Conservation (phyloP, 92 coral and sea anemone genomes). For the Isaurus tuberculatus region DNA sequence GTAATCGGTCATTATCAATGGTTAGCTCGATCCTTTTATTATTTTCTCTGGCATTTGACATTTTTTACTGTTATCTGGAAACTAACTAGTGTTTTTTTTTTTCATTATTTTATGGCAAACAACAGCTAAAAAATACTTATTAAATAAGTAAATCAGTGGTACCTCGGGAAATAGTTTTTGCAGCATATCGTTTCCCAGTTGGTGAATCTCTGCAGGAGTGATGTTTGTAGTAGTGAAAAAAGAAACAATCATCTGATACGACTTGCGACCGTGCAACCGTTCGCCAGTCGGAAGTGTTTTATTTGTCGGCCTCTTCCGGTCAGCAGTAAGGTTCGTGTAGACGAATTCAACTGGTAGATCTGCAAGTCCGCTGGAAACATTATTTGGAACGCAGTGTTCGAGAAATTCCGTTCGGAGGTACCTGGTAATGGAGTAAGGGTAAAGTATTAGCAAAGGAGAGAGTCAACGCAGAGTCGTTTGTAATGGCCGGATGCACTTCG, state of each 20-base stretch:
- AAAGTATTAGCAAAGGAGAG: too few relatives aligned
- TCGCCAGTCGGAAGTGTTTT: conserved; percentile 76
- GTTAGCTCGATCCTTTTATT: too few relatives aligned
- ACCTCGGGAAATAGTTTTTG: conserved; percentile 62
- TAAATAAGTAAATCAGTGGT: too few relatives aligned
- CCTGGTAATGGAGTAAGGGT: too few relatives aligned
- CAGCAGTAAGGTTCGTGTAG: conserved; percentile 75
- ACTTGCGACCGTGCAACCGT: conserved; percentile 77
- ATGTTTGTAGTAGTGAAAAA: conserved; percentile 82
- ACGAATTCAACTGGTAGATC: conserved; percentile 80
- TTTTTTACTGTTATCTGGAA: too few relatives aligned
- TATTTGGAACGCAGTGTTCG: conserved; percentile 84
- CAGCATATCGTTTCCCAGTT: conserved; percentile 78
- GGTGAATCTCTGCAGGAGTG: conserved; percentile 77
- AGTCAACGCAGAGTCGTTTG: too few relatives aligned
- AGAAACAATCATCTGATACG: conserved; percentile 73
- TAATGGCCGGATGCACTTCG: too few relatives aligned
- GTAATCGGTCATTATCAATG: too few relatives aligned
- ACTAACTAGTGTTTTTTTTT: too few relatives aligned
- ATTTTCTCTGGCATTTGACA: too few relatives aligned
- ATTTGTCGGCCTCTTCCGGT: conserved; percentile 60
- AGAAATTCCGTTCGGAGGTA: conserved; percentile 74
- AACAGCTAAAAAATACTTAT: too few relatives aligned
- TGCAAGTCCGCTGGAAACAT: conserved; percentile 89
- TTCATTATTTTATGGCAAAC: too few relatives aligned